A percentile compares a stretch with the other conserved stretches of the same genome.
Conservation (phyloP, 1,140 invertebrate species). For the Battus philenor region DNA sequence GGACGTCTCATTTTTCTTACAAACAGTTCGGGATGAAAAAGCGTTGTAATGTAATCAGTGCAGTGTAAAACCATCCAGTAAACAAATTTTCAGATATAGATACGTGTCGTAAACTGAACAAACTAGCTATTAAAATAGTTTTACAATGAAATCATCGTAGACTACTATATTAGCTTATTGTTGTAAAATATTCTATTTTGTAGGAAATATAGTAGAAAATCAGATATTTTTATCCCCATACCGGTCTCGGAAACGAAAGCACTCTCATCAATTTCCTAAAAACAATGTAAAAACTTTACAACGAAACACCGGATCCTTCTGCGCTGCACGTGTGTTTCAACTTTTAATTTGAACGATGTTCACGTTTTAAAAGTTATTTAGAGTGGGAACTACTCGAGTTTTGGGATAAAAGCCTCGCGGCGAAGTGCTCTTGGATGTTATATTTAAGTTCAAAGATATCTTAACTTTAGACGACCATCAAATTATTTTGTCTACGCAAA, state of each 20-base stretch:
- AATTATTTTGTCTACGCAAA: not conserved
- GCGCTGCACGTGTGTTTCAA: slow-evolving; percentile 10
- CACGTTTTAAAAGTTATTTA: slow-evolving; percentile 4
- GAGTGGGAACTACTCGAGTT: slow-evolving; percentile 6
- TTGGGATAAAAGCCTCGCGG: slow-evolving; percentile 6
- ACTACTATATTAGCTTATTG: too few relatives aligned
- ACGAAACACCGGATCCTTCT: slow-evolving; percentile 9
- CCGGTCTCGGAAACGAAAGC: not conserved
- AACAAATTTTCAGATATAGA: too few relatives aligned
- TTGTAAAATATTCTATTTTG: too few relatives aligned
- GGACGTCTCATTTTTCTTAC: too few relatives aligned
- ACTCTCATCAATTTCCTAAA: slow-evolving; percentile 9
- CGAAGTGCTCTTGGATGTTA: not conserved
- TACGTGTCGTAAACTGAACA: too few relatives aligned
- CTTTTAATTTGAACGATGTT: slow-evolving; percentile 13
- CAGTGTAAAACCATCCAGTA: too few relatives aligned
- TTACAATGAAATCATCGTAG: too few relatives aligned
- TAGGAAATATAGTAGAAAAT: too few relatives aligned
- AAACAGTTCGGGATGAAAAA: too few relatives aligned
- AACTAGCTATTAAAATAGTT: too few relatives aligned
- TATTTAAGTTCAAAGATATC: not conserved
- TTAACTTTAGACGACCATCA: not conserved
- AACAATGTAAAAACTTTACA: slow-evolving; percentile 8
- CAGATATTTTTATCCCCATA: too few relatives aligned
- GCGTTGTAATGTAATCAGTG: too few relatives aligned